Evolutionary conservation across 2,888 invertebrate genomes (phyloP).

Genomic region (Tridacna gigas): DNA sequence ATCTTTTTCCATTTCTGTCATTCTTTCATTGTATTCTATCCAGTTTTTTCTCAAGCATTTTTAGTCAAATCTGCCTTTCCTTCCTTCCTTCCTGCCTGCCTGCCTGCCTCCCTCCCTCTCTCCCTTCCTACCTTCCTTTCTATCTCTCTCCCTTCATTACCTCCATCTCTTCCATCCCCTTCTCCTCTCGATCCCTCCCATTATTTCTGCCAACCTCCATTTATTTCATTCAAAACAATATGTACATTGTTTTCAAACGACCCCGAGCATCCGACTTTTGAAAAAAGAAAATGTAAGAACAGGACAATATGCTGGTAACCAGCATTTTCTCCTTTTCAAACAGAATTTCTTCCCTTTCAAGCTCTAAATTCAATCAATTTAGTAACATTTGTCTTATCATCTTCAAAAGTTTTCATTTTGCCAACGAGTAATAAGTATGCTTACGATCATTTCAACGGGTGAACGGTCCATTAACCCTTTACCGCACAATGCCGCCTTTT

Average conservation of each 20-base stretch:
- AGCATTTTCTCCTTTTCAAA: neutral
- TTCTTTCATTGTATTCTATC: neutral
- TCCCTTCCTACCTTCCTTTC: neutral
- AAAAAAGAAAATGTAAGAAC: neutral
- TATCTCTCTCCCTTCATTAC: neutral
- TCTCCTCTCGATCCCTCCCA: neutral
- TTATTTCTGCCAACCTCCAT: too few relatives aligned
- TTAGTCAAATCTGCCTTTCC: neutral
- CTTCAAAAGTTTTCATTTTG: too few relatives aligned
- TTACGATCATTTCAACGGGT: too few relatives aligned
- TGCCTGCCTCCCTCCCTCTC: neutral
- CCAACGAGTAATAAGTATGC: too few relatives aligned
- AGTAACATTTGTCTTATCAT: neutral
- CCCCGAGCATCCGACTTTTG: too few relatives aligned
- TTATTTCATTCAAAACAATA: too few relatives aligned
- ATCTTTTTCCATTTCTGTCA: neutral
- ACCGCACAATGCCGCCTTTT: neutral
- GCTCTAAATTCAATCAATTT: too few relatives aligned
- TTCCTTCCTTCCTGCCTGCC: neutral
- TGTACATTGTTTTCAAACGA: too few relatives aligned
- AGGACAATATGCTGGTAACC: neutral
- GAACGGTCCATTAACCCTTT: neutral
- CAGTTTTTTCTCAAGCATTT: neutral
- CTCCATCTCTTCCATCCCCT: too few relatives aligned
- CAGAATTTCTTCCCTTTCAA: too few relatives aligned